phyloP scores from a whole-genome alignment of 1,140 invertebrate genomes.

The Popillia japonica region DNA sequence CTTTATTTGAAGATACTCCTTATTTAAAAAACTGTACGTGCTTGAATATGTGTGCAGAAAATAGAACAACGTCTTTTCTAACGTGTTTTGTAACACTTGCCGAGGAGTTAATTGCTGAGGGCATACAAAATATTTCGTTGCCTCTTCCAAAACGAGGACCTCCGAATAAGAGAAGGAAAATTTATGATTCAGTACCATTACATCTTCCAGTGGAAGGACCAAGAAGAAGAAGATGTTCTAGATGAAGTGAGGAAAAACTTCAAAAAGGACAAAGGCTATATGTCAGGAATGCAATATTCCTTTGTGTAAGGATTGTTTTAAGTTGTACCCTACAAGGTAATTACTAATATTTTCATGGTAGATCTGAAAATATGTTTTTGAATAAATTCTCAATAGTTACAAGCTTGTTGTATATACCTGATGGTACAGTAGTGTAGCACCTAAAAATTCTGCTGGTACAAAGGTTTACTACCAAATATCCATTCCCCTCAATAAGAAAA shows the following conservation, averaged over 20 bases:
- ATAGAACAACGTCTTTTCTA: constrained; percentile 40
- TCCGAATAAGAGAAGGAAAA: constrained; percentile 39
- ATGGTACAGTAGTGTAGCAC: no score
- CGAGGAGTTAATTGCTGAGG: constrained; percentile 45
- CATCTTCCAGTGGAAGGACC: constrained; percentile 43
- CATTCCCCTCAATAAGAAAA: no score
- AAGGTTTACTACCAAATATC: no score
- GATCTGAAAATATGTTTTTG: no score
- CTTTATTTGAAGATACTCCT: no score
- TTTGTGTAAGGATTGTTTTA: constrained; percentile 47
- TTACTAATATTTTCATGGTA: no score
- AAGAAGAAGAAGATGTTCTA: constrained; percentile 42
- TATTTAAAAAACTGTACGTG: no score
- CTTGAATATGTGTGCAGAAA: constrained; percentile 44
- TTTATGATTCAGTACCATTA: constrained; percentile 26
- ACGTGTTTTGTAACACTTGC: constrained; percentile 45
- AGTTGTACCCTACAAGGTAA: constrained; percentile 40
- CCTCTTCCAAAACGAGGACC: constrained; percentile 27
- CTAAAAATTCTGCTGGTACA: no score
- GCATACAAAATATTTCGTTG: constrained; percentile 41
- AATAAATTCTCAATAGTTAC: no score
- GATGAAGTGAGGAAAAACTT: constrained; percentile 36
- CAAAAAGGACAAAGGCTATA: constrained; percentile 23
- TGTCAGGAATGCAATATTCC: constrained; percentile 36
- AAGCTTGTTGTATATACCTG: no score